Evolutionary conservation across 2,888 invertebrate genomes (phyloP), one percentile per base, ranked within the genome.

Genomic region (Cephus nigrinus): DNA sequence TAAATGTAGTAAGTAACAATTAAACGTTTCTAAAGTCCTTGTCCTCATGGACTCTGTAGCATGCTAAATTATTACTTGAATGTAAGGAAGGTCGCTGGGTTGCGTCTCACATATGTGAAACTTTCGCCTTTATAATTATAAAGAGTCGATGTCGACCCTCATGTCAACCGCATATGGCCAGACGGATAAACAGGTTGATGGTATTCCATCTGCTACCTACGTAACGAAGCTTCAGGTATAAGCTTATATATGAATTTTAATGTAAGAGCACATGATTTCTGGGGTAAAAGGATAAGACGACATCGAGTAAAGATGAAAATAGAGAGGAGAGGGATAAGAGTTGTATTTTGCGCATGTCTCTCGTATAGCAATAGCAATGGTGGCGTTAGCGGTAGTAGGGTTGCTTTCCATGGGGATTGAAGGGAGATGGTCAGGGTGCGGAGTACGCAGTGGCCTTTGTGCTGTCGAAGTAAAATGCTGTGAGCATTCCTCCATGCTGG

Each of bases 11-110:
- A 36, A 36, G 12, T 36, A 36, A 36, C 3, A 40, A 15, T 4
- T 40, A 12, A 35, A 35, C 35, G 12, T 35, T 35, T 35, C 11
- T 35, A 35, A 12, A 35, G 35, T 12, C 35, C 35, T 11, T 35
- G 12, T 35, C 12, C 36, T 36, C 12, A 1, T 36, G 36, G 36
- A 36, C 36, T 36, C 12, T 36, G 12, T 12, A 36, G 23, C 15
- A 11, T 30, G 40, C 78, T 87, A 40, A 87, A 87, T 86, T 83
- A 84, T 87, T 83, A 79, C 80, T 74, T n/a, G 35, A 77, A 77
- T 84, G 80, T 84, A 83, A 85, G 82, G 84, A 87, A 87, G 87
- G 87, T 87, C 85, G 81, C 80, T 69, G 12, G 69, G 69, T 69
- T 31, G n/a, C n/a, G n/a, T 69, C 4, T n/a, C 31, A 69, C 30